phyloP scores from a whole-genome alignment of 2,888 invertebrate species.

The Sphaerophoria rueppellii region DNA sequence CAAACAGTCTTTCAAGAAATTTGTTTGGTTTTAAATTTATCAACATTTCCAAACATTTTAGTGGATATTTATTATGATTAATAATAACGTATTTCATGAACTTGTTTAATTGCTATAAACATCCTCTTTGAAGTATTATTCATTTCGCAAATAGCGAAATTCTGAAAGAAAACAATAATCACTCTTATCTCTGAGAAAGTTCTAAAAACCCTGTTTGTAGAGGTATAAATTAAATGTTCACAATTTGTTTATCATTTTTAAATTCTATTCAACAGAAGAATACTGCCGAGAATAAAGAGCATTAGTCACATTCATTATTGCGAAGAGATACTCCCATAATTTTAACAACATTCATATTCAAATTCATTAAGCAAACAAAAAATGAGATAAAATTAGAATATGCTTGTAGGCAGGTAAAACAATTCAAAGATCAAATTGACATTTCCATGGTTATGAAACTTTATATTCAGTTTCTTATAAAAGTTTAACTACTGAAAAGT shows the following conservation, averaged over 20 bases:
- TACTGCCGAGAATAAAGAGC: background rate
- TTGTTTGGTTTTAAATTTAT: no score
- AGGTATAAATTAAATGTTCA: background rate
- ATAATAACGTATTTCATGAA: no score
- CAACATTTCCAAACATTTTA: no score
- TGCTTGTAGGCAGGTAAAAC: no score
- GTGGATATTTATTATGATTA: no score
- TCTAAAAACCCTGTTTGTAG: background rate
- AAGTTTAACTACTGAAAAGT: no score
- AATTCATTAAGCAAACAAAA: background rate
- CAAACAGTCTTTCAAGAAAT: no score
- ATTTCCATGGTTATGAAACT: no score
- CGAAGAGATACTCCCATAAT: background rate
- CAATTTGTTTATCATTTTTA: background rate
- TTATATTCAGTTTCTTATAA: no score
- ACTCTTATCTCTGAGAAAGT: background rate
- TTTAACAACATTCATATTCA: background rate
- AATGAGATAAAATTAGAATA: no score
- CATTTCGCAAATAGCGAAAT: background rate
- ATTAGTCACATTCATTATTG: background rate
- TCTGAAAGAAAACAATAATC: background rate
- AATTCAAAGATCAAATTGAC: no score
- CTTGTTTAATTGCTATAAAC: no score
- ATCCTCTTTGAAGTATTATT: background rate
- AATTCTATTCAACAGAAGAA: background rate